These are phyloP conservation scores for Ophion ellenae DNA, from an alignment of 2,888 invertebrate genomes.

Conservation along the genomic window DNA sequence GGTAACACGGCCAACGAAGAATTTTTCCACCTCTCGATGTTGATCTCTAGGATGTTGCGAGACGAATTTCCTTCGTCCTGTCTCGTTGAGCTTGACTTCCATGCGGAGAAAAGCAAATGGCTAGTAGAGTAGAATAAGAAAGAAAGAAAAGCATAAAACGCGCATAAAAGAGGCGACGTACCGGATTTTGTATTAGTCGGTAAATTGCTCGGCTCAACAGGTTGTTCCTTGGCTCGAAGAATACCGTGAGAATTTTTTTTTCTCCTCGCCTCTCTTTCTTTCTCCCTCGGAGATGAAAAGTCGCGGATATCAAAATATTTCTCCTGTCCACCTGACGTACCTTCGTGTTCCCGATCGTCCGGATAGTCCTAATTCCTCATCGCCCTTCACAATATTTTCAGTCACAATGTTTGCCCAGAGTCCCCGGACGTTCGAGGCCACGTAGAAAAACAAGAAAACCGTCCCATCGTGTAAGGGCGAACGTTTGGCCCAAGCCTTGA, in stretches of 20 bases:
- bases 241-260: conserved; percentile 50
- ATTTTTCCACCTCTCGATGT: conserved; percentile 26
- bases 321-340: conserved; percentile 51
- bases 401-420: conserved; percentile 74
- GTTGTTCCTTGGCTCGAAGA: conserved; percentile 11
- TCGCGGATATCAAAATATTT: conserved; percentile 70
- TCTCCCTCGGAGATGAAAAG: conserved; percentile 32
- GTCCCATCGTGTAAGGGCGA: conserved; percentile 42
- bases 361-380: conserved; percentile 62
- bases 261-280: background rate
- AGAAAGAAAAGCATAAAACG: conserved; percentile 31
- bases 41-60: conserved; percentile 72
- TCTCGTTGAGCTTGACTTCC: conserved; percentile 59
- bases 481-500: conserved; percentile 54
- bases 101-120: background rate
- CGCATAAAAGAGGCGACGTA: conserved; percentile 9
- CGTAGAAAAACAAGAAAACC: conserved; percentile 74
- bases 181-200: conserved; percentile 22
- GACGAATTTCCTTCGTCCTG: conserved; percentile 66
- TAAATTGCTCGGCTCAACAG: conserved; percentile 40
- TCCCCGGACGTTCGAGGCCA: conserved; percentile 68
- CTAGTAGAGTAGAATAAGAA: background rate
- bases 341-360: conserved; percentile 48
- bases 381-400: conserved; percentile 75
- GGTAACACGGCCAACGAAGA: conserved; percentile 44